Base-by-base conservation (phyloP, 2,888 invertebrate genomes). In the Pollenia griseotomentosa region DNA sequence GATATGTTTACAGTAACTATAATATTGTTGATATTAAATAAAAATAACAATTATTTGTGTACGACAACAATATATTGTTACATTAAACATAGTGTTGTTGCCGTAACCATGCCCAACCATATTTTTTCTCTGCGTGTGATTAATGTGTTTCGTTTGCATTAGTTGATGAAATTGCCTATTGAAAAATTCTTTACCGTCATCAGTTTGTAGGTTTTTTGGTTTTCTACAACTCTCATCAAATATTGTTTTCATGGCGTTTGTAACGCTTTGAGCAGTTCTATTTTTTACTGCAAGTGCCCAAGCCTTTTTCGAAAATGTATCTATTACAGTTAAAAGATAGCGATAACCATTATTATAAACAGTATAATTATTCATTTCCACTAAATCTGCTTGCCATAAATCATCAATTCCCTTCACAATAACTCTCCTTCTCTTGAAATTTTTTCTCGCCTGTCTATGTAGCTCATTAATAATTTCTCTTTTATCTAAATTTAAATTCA, bases 181-280 rank as follows among this genome's bases (percentile, higher is more conserved):
- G 19, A 19, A 19, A 19, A 19, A 19, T 19, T 19, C 19, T 19
- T 70, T 83, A 48, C 57, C 57, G 11, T 57, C 57, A 57, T 57
- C 16, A 90, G 91, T 87, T 93, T 93, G 40, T 90, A 84, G 55
- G 81, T 85, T 12, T 91, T 70, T 90, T 90, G 91, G 40, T 87
- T 75, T 44, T 83, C 84, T 42, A 11, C 44, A 91, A 93, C 90
- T 83, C 91, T 90, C 19, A 91, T 92, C 46, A 81, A 81, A 83
- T 85, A 82, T 16, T 80, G 81, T 75, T 88, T 82, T 84, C 88
- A 87, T 46, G 14, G 63, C 63, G 8, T 63, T 63, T 42, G 42
- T 16, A 9, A 63, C 63, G 11, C 44, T 16, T 42, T 42, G 16
- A 44, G 63, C 42, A 63, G 42, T 63, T 63, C 44, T 63, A 86